Conservation (phyloP, 2,888 invertebrate genomes). For the Parascotia fuliginaria region DNA sequence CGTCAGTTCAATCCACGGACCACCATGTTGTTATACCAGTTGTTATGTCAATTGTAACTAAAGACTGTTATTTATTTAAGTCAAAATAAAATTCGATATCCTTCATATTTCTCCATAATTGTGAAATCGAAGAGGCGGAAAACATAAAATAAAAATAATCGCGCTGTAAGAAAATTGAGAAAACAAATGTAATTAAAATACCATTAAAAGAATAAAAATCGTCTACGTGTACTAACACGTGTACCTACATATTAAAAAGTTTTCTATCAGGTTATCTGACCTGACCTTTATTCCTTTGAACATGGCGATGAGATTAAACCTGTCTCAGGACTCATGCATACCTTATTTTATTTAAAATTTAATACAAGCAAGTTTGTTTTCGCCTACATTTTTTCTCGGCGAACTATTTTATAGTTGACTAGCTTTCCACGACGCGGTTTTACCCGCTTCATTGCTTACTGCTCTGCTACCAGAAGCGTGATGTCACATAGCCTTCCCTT, state of each 20-base stretch:
- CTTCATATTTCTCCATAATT: neutral
- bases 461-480: too few relatives aligned
- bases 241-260: constrained; percentile 26
- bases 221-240: constrained; percentile 18
- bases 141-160: constrained; percentile 2
- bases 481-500: too few relatives aligned
- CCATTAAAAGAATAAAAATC: constrained; percentile 1
- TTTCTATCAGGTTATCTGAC: constrained; percentile 15
- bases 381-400: constrained; percentile 33
- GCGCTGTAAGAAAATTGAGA: neutral
- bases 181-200: neutral
- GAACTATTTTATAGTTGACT: constrained; percentile 37
- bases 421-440: too few relatives aligned
- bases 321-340: constrained; percentile 20
- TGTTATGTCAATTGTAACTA: neutral
- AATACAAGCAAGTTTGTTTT: constrained; percentile 49
- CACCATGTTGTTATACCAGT: too few relatives aligned
- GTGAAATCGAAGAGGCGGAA: neutral
- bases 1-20: too few relatives aligned
- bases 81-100: neutral
- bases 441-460: too few relatives aligned
- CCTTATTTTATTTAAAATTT: constrained; percentile 54
- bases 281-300: constrained; percentile 35
- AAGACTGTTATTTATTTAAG: too few relatives aligned
- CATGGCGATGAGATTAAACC: constrained; percentile 26